Conservation (phyloP, 2,113 vertebrate species). For the Calyptommatus sinebrachiatus region DNA sequence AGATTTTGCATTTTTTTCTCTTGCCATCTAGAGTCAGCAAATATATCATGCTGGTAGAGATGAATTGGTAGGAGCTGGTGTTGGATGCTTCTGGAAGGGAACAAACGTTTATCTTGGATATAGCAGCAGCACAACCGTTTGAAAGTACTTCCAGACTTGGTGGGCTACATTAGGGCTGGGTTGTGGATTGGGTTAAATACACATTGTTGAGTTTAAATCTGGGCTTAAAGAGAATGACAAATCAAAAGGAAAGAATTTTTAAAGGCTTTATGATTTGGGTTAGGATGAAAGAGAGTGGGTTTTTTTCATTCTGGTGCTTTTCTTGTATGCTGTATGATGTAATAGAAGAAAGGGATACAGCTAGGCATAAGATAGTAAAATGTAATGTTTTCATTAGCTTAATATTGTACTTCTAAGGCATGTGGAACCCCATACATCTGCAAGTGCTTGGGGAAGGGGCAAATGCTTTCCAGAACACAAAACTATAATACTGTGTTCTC, state of each 20-base stretch:
- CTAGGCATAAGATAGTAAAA: neutral
- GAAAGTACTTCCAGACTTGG: neutral
- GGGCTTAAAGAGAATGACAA: neutral
- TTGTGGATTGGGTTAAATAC: neutral
- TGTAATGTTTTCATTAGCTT: conserved; percentile 8
- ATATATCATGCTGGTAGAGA: no score
- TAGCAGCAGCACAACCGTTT: no score
- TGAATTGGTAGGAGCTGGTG: no score
- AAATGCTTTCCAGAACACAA: accelerated
- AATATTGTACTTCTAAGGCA: neutral
- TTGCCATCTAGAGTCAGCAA: no score
- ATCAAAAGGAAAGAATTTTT: neutral
- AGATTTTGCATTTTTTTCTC: no score
- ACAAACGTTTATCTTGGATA: no score
- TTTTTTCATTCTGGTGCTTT: neutral
- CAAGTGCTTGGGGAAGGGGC: neutral
- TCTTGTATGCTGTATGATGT: neutral
- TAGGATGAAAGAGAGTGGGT: neutral
- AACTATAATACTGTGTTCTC: neutral
- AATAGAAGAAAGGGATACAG: neutral
- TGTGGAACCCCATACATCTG: neutral
- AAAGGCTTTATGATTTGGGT: neutral
- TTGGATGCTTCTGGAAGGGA: no score
- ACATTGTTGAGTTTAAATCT: neutral
- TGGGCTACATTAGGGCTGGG: neutral